Percentiles rank a stretch among this genome's conserved stretches.
Evolutionary conservation across 2,113 vertebrate genomes (phyloP).

Genomic region (Aptenodytes forsteri): DNA sequence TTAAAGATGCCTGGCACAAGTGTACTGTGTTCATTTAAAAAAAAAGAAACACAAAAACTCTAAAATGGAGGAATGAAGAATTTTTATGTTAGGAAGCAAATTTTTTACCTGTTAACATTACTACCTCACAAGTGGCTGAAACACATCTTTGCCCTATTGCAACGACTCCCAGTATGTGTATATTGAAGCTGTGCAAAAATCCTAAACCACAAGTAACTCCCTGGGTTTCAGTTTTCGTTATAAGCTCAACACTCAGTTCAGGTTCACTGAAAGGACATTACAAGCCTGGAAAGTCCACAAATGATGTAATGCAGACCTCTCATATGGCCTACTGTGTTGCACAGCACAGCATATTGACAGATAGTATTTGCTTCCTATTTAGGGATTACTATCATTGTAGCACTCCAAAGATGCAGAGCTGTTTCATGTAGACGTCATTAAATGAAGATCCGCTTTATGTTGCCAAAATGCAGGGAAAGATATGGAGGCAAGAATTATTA

Average conservation of each 20-base stretch:
- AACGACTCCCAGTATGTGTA: background rate
- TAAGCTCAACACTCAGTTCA: constrained; percentile 26
- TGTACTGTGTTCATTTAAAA: background rate
- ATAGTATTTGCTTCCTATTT: background rate
- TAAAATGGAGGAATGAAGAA: background rate
- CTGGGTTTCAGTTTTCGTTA: constrained; percentile 44
- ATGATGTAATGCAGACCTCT: constrained; percentile 35
- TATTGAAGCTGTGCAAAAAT: constrained; percentile 35
- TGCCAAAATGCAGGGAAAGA: background rate
- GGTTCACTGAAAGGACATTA: constrained; percentile 66
- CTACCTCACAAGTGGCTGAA: constrained; percentile 26
- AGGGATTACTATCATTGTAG: background rate
- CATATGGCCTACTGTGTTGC: background rate
- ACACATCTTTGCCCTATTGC: background rate
- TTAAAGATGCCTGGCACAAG: background rate
- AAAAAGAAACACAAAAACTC: background rate
- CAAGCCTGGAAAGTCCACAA: background rate
- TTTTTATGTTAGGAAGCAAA: constrained; percentile 9
- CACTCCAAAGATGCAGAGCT: background rate
- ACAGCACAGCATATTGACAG: background rate
- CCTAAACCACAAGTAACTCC: constrained; percentile 45
- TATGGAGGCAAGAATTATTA: background rate
- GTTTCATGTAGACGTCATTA: background rate
- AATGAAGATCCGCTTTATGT: background rate
- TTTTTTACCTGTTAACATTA: constrained; percentile 11